These are phyloP conservation scores for Rhynchophorus ferrugineus DNA, from an alignment of 1,140 invertebrate species.

Conservation along the genomic window DNA sequence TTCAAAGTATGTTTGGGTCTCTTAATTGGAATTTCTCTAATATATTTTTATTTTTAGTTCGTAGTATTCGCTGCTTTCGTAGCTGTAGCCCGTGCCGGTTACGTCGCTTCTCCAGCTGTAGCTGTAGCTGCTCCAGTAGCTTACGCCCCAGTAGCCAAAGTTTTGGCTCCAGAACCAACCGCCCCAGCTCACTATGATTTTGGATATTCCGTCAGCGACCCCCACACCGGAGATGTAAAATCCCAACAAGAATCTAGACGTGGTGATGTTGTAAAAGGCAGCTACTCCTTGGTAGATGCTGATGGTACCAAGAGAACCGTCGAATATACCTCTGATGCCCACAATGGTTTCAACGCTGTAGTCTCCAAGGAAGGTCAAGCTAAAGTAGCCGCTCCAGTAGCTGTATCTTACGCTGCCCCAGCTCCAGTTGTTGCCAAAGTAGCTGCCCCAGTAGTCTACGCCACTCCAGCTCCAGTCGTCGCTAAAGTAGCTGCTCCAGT, in stretches of 20 bases:
- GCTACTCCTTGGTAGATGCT: slow-evolving; percentile 12
- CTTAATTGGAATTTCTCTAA: slow-evolving; percentile 37
- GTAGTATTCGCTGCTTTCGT: slow-evolving; percentile 32
- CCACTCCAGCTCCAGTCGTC: slow-evolving; percentile 34
- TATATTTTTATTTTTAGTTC: slow-evolving; percentile 40
- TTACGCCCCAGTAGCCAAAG: slow-evolving; percentile 8
- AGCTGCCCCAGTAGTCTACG: slow-evolving; percentile 13
- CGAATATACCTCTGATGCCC: slow-evolving; percentile 55
- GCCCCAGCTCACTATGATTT: slow-evolving; percentile 48
- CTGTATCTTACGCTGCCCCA: no score
- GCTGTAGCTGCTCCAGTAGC: slow-evolving; percentile 8
- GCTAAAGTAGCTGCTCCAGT: slow-evolving; percentile 17
- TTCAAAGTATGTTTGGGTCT: slow-evolving; percentile 16
- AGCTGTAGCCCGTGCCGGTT: slow-evolving; percentile 23
- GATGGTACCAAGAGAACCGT: slow-evolving; percentile 41
- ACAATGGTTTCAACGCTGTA: slow-evolving; percentile 46
- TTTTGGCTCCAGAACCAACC: slow-evolving; percentile 42
- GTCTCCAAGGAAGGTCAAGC: slow-evolving; percentile 36
- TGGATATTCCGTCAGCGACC: slow-evolving; percentile 50
- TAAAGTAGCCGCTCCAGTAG: slow-evolving; percentile 42
- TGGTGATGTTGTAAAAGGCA: slow-evolving; percentile 57
- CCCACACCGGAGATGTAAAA: slow-evolving; percentile 53
- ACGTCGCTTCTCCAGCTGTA: no score
- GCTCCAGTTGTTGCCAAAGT: slow-evolving; percentile 9
- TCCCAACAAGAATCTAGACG: slow-evolving; percentile 48